Conservation (phyloP, 2,113 vertebrate genomes). For the Ranitomeya imitator region DNA sequence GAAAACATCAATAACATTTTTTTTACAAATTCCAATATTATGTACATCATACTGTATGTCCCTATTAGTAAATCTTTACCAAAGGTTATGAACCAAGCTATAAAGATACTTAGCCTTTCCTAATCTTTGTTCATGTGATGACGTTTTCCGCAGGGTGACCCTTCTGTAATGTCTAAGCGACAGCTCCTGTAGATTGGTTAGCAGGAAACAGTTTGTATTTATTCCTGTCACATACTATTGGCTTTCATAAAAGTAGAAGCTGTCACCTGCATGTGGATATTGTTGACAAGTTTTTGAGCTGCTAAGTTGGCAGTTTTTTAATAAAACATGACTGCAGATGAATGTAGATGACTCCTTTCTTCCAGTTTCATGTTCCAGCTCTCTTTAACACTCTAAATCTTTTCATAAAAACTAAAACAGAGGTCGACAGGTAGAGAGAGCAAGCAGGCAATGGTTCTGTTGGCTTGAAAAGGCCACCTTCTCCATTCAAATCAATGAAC, state of each 20-base stretch:
- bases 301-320: too few relatives aligned
- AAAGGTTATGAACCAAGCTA: background rate
- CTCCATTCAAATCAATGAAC: too few relatives aligned
- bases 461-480: too few relatives aligned
- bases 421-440: too few relatives aligned
- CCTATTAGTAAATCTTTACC: background rate
- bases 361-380: too few relatives aligned
- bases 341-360: too few relatives aligned
- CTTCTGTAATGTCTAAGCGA: background rate
- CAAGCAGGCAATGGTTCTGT: too few relatives aligned
- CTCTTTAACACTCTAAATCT: too few relatives aligned
- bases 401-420: too few relatives aligned
- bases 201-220: background rate
- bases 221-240: conserved; percentile 1
- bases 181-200: background rate
- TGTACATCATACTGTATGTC: background rate
- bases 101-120: background rate
- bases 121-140: background rate
- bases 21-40: background rate
- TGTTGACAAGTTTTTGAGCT: background rate
- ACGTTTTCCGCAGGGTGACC: background rate
- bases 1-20: too few relatives aligned
- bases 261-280: background rate
- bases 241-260: background rate
- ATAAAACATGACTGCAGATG: too few relatives aligned